Percentiles rank a stretch among this genome's conserved stretches.
Conservation (phyloP, 2,113 vertebrate species). For the Tyrannus savana region DNA sequence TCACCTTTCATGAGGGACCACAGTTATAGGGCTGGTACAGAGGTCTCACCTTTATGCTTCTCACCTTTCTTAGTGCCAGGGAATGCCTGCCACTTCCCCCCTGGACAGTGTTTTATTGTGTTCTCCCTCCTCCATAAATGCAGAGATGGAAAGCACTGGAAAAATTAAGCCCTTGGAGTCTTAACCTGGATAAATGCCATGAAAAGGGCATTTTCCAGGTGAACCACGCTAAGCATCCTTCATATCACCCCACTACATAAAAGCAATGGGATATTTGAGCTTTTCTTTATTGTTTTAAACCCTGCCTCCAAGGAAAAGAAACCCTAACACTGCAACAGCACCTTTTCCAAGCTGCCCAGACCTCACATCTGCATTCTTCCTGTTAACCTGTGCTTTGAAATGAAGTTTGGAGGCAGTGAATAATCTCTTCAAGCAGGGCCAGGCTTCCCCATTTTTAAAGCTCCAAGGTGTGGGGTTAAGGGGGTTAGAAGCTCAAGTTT, state of each 20-base stretch:
- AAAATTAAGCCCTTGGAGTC: not conserved
- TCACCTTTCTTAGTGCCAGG: not conserved
- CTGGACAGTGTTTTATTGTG: not conserved
- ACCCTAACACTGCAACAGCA: not conserved
- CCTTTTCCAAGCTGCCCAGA: not conserved
- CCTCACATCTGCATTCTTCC: not conserved
- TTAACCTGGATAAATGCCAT: not conserved
- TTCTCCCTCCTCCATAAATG: not conserved
- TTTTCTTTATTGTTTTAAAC: not conserved
- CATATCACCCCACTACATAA: not conserved
- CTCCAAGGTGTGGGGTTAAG: not conserved
- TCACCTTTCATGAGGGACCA: not conserved
- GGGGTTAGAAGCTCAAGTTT: not conserved
- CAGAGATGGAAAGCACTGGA: not conserved
- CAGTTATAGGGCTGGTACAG: not conserved
- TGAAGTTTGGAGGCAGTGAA: not conserved
- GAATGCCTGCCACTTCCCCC: not conserved
- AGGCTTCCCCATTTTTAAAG: not conserved
- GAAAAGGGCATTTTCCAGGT: not conserved
- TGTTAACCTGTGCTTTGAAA: not conserved
- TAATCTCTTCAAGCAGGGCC: not conserved
- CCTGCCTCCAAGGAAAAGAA: not conserved
- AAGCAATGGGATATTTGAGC: not conserved
- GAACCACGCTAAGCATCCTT: not conserved
- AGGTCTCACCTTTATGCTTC: not conserved